phyloP scores from a whole-genome alignment of 2,113 vertebrate species.

The Piprites chloris region DNA sequence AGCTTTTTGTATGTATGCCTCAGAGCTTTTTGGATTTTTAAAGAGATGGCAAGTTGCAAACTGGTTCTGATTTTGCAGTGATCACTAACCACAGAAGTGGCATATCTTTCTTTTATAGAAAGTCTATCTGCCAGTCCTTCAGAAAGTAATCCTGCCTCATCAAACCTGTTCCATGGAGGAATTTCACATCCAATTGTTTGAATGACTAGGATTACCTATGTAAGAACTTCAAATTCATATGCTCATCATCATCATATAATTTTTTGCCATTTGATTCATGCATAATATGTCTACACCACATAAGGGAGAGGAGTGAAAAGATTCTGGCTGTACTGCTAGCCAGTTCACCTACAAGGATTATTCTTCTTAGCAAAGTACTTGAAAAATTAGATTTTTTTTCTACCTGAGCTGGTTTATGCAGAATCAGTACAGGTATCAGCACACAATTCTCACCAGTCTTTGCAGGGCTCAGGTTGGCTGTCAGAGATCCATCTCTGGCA shows the following conservation, averaged over 20 bases:
- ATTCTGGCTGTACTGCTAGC: not conserved
- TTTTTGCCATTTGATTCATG: not conserved
- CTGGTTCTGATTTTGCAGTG: not conserved
- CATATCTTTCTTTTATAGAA: not conserved
- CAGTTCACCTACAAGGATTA: not conserved
- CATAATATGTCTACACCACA: not conserved
- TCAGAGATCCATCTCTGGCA: not conserved
- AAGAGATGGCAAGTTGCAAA: not conserved
- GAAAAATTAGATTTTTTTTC: not conserved
- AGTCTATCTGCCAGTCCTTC: not conserved
- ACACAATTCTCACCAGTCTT: not conserved
- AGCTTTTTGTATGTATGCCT: not conserved
- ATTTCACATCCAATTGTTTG: not conserved
- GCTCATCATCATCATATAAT: not conserved
- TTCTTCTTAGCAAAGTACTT: not conserved
- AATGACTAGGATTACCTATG: not conserved
- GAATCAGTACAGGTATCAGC: not conserved
- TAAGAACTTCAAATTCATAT: not conserved
- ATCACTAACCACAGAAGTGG: not conserved
- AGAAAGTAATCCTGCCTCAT: constrained; percentile 23
- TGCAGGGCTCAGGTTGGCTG: not conserved
- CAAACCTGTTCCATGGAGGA: not conserved
- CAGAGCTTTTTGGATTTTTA: not conserved
- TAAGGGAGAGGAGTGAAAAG: not conserved
- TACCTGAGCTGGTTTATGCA: not conserved